Conservation (phyloP, 2,797 vertebrate species). For the Danionella dracula region DNA sequence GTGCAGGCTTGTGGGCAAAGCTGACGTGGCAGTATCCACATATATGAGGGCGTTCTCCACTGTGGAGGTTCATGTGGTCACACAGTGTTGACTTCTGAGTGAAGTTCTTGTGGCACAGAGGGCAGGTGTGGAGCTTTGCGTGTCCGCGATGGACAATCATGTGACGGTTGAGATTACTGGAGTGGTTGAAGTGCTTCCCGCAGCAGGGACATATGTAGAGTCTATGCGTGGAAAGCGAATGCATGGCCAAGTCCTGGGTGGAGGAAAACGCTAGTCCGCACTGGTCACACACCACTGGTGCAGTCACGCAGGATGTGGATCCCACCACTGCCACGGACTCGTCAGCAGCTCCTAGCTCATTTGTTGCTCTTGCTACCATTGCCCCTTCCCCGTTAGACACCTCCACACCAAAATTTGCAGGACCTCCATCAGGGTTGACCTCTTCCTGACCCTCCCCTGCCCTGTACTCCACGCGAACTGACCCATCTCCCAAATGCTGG, state of each 20-base stretch:
- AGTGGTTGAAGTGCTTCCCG: conserved; percentile 90
- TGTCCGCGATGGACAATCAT: conserved; percentile 84
- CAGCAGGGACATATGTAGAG: conserved; percentile 90
- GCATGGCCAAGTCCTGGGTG: conserved; percentile 79
- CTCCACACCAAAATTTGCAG: conserved; percentile 56
- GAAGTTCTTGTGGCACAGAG: conserved; percentile 89
- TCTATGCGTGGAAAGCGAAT: conserved; percentile 82
- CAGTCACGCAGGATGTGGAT: conserved; percentile 68
- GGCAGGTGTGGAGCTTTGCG: conserved; percentile 85
- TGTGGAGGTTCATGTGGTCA: conserved; percentile 96
- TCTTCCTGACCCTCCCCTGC: conserved; percentile 51
- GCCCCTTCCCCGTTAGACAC: conserved; percentile 53
- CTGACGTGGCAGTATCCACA: conserved; percentile 90
- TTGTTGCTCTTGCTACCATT: conserved; percentile 48
- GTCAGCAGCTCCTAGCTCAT: conserved; percentile 57
- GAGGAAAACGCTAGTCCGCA: conserved; percentile 86
- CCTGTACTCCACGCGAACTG: conserved; percentile 69
- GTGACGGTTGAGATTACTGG: conserved; percentile 88
- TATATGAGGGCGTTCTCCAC: conserved; percentile 83
- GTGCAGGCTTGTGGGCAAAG: conserved; percentile 91
- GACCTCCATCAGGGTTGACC: conserved; percentile 41
- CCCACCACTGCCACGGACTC: conserved; percentile 75
- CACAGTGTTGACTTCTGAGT: conserved; percentile 92
- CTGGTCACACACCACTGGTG: conserved; percentile 80
- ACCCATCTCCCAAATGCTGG: conserved; percentile 61